Percentiles rank a stretch among this genome's conserved stretches.
Conservation (phyloP, 1,140 invertebrate species). For the Phenacoccus solenopsis region DNA sequence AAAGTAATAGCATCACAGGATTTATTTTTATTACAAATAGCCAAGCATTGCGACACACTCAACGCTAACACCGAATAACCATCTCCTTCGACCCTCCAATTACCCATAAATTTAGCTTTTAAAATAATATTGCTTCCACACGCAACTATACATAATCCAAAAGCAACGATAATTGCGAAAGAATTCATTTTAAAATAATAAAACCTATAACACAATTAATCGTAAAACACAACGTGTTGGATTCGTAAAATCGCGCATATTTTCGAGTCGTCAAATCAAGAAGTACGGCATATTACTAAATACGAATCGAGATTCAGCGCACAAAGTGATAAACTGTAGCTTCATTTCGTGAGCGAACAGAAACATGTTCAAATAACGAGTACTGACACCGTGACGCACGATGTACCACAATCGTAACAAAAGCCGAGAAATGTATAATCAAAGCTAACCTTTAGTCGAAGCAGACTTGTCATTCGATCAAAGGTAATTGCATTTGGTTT, state of each 20-base stretch:
- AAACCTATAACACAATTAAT: background rate
- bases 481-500: background rate
- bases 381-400: no score
- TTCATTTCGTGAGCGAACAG: no score
- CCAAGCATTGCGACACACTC: background rate
- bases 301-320: no score
- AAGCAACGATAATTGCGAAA: background rate
- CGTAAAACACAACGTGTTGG: background rate
- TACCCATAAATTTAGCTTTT: constrained; percentile 7
- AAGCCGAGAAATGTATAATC: background rate
- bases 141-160: background rate
- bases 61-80: background rate
- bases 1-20: background rate
- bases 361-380: background rate
- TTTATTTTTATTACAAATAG: constrained; percentile 5
- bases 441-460: background rate
- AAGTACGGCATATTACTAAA: background rate
- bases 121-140: background rate
- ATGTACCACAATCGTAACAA: no score
- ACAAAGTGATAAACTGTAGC: no score
- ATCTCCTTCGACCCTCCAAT: background rate
- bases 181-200: background rate
- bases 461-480: background rate
- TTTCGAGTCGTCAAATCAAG: background rate
- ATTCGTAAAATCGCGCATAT: background rate